Evolutionary conservation across 2,113 vertebrate species (phyloP), one percentile per base, ranked within the genome.

Genomic region (Sturnus vulgaris): DNA sequence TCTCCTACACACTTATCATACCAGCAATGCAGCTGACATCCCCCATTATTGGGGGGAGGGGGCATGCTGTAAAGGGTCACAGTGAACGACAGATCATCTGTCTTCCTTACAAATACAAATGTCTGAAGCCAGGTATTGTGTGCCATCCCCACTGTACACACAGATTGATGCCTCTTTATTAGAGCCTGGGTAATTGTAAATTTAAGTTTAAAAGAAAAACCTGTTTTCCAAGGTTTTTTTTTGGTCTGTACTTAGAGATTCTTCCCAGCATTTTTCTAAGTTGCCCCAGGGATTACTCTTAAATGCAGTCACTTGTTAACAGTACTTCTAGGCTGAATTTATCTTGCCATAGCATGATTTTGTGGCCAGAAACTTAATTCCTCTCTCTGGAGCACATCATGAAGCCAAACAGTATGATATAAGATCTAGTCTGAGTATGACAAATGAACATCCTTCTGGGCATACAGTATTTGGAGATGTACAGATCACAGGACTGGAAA

Each of bases 131-230:
- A 50, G 57, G 40, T 40, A 59, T 21, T 4, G 3, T 9, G 20
- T 79, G 75, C 17, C 11, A n/a, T n/a, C 30, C 37, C 35, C 2
- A 0, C 4, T 33, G 52, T 15, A 60, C 0, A 1, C 11, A 79
- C 24, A 69, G 53, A 56, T 12, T 60, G 23, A 21, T 90, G 30
- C 12, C 65, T 92, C 12, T 76, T 57, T 52, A 44, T 40, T n/a
- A 69, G 15, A 85, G 21, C 28, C 31, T 86, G 11, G 15, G 21
- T 86, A 25, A 68, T 40, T 57, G 63, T 24, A 88, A 72, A 90
- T 46, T 63, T 9, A 83, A 73, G 24, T 46, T 81, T 30, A 70
- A 64, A 77, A 61, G n/a, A 40, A 84, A 79, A 86, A 39, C 30
- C 37, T 17, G 16, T 65, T 92, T 86, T 80, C 42, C 11, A 31